Evolutionary conservation across 2,113 vertebrate species (phyloP), one percentile per base, ranked within the genome.

Genomic region (Butastur rufipennis): DNA sequence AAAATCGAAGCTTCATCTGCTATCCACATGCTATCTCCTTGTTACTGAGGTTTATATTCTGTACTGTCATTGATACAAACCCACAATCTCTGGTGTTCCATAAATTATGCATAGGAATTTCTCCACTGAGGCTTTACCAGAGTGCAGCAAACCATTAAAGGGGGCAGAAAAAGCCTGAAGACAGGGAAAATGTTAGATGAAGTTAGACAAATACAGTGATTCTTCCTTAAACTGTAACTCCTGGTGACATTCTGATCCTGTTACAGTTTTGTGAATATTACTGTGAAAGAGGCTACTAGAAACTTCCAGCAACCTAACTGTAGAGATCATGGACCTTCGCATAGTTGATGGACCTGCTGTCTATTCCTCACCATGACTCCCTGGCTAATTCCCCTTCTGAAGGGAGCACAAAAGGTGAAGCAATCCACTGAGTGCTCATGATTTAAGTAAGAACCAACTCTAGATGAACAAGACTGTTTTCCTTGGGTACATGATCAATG

Each of bases 281-380:
- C 38, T 78, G 29, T 71, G 52, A 27, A 77, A 42, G 16, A 50
- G 10, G 5, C 29, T 56, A 18, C 52, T 31, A 40, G 63, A 61
- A 81, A 53, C 36, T 78, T 25, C 36, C 50, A 81, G 47, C 15
- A 85, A 3, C 21, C 43, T 27, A 36, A 38, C n/a, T 71, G n/a
- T 36, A 63, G 47, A 42, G 42, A 81, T 42, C 2, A 1, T 5
- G 16, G 47, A 34, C 32, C 25, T 72, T 56, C 19, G 63, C 10
- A 23, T 2, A n/a, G 27, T 1, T 29, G 42, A 8, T 19, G 20
- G 20, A 10, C 9, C 9, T 66, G 19, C 6, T 45, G 12, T 38
- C 45, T 34, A 1, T 19, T 58, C 42, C 13, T 71, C 38, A 20
- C 48, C 29, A 16, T 0, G 0, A 10, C 25, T 38, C 5, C 8